Conservation (phyloP, 2,797 vertebrate species). For the Pangasius larnaudii region DNA sequence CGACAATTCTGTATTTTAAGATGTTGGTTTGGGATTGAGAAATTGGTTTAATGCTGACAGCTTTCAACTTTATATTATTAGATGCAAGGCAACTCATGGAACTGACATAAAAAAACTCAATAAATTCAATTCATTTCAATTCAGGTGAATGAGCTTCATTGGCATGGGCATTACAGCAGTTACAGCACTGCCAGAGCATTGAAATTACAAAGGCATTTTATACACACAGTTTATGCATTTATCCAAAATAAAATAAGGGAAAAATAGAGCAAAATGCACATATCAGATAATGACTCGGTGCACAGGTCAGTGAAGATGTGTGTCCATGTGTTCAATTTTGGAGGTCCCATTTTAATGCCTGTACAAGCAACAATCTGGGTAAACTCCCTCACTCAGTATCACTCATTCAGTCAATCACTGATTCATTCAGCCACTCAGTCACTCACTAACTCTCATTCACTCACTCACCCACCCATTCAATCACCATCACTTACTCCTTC, state of each 20-base stretch:
- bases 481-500: not conserved
- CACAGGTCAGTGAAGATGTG: not conserved
- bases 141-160: not conserved
- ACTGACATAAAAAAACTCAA: not conserved
- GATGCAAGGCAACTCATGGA: not conserved
- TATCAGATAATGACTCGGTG: not conserved
- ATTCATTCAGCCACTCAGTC: not conserved
- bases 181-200: not conserved
- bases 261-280: not conserved
- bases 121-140: conserved; percentile 2
- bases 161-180: not conserved
- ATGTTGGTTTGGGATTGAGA: not conserved
- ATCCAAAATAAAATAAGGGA: not conserved
- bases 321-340: not conserved
- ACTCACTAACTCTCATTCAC: not conserved
- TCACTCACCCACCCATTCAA: not conserved
- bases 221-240: too few relatives aligned
- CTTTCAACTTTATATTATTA: not conserved
- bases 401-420: not conserved
- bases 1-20: not conserved
- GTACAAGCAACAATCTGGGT: not conserved
- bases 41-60: not conserved
- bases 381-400: not conserved
- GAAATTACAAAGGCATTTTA: not conserved
- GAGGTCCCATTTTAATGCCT: not conserved